Percentiles rank a stretch among this genome's conserved stretches.
Conservation (phyloP, 1,140 invertebrate genomes). For the Procambarus clarkii region DNA sequence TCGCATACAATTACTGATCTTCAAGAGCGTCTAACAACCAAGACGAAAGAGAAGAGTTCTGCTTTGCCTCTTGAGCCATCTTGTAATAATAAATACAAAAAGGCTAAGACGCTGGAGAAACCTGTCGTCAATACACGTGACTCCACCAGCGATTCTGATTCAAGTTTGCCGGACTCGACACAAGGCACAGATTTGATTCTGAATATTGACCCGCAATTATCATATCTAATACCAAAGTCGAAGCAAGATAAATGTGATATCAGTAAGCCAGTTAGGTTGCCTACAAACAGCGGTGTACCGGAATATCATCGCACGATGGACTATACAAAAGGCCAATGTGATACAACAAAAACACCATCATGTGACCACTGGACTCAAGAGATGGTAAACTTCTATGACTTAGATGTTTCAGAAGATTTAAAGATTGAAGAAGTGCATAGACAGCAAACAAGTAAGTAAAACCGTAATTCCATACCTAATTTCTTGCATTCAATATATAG, state of each 20-base stretch:
- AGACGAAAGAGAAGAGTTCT: background rate
- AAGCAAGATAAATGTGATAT: background rate
- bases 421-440: slow-evolving; percentile 27
- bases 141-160: background rate
- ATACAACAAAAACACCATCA: slow-evolving; percentile 5
- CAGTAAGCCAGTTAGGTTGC: background rate
- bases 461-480: background rate
- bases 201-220: slow-evolving; percentile 13
- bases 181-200: slow-evolving; percentile 17
- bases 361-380: slow-evolving; percentile 40
- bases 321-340: background rate
- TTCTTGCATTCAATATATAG: background rate
- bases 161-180: background rate
- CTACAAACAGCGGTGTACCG: background rate
- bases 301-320: background rate
- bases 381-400: slow-evolving; percentile 50
- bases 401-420: slow-evolving; percentile 41
- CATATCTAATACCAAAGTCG: background rate
- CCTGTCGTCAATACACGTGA: background rate
- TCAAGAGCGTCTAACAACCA: background rate
- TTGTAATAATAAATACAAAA: background rate
- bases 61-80: background rate
- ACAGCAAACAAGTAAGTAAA: slow-evolving; percentile 39
- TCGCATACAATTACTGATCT: background rate
- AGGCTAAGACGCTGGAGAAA: background rate